Base-by-base conservation (phyloP, 2,888 invertebrate genomes). In the Ichneumoninae sp. region DNA sequence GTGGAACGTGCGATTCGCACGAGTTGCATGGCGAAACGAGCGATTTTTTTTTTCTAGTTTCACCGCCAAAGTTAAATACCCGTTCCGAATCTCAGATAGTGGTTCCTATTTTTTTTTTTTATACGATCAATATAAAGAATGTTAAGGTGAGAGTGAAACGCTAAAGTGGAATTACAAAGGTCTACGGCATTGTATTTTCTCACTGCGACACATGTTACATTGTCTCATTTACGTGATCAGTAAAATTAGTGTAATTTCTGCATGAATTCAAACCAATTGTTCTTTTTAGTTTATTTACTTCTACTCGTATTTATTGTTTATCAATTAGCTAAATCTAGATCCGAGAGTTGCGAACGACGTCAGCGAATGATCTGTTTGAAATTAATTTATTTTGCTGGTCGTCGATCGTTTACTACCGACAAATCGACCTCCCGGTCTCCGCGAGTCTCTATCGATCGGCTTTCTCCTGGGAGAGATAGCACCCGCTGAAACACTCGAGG, bases 61-160 rank as follows among this genome's bases (percentile, higher is more conserved):
- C 60, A 44, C 66, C 22, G 22, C 40, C 16, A 74, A 68, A 63
- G 36, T 57, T 36, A 16, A 52, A 75, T 47, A 54, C 36, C 60
- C 26, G 68, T 54, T 71, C 50, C 10, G 54, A 82, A 82, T 75
- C 79, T 71, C 79, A 65, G 52, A 13, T 30, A 13, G 16, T 63
- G 22, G 60, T 79, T 76, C 77, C 83, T 84, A 81, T 80, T 63
- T 80, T 73, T 54, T 30, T 68, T 36, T n/a, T 74, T 68, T 54
- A 54, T 77, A 19, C n/a, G 19, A 36, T 75, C 33, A 22, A 44
- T 30, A 1, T 40, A n/a, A 40, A 16, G 13, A 73, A 44, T 26
- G 40, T 60, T 26, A 3, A 22, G 13, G 73, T 44, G 40, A 73
- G 16, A 36, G 57, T 36, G 5, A 22, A 57, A 71, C 57, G 13